Percentiles rank a stretch among this genome's conserved stretches.
Evolutionary conservation across 2,797 vertebrate genomes (phyloP).

Genomic region (Arctocebus calabarensis): DNA sequence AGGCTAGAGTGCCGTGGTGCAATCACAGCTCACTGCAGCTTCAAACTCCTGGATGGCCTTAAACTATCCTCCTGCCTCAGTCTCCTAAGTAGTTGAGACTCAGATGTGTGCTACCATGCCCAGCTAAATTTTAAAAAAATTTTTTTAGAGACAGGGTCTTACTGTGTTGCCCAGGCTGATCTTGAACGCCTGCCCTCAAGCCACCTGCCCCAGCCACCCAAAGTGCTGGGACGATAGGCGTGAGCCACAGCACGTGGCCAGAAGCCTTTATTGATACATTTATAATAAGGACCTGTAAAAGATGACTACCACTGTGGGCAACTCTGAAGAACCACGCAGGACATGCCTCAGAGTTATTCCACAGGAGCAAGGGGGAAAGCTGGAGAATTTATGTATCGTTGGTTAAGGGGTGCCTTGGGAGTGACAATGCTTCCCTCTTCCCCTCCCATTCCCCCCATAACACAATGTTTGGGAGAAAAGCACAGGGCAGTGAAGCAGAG

Average conservation of each 20-base stretch:
- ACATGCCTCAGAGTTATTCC: background rate
- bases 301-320: background rate
- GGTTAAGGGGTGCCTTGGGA: background rate
- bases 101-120: background rate
- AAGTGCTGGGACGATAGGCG: no score
- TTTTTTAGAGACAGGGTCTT: no score
- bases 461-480: background rate
- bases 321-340: background rate
- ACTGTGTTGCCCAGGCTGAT: no score
- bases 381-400: background rate
- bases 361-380: background rate
- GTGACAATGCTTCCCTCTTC: background rate
- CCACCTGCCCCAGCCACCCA: no score
- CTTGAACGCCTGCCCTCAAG: no score
- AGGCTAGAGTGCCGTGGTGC: no score
- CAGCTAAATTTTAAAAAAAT: background rate
- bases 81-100: no score
- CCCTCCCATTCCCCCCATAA: background rate
- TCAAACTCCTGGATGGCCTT: no score
- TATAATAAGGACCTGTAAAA: background rate
- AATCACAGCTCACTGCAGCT: no score
- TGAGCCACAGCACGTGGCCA: no score
- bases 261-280: background rate
- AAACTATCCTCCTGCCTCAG: no score
- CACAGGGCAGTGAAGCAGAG: background rate